phyloP scores from a whole-genome alignment of 2,888 invertebrate genomes.

The Ligdia adustata region DNA sequence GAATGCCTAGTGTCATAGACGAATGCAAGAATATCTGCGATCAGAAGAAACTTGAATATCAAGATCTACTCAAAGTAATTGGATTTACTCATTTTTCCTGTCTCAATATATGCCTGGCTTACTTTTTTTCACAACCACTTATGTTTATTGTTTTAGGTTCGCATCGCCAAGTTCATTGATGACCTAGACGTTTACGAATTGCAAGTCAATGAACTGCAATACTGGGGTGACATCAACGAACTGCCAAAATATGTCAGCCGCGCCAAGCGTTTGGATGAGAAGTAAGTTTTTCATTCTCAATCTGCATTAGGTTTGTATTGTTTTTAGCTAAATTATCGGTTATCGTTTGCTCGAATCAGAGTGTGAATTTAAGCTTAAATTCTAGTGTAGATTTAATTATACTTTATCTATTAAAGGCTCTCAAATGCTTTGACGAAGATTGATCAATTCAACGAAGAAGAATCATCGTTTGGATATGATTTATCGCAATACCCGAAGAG shows the following conservation, averaged over 20 bases:
- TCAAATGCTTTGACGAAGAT: conserved; percentile 90
- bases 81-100: no score
- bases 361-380: no score
- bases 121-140: not conserved
- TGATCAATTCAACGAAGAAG: conserved; percentile 96
- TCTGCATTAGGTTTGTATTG: no score
- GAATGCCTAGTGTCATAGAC: conserved; percentile 91
- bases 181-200: conserved; percentile 91
- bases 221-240: conserved; percentile 94
- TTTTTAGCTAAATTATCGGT: no score
- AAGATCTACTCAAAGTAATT: conserved; percentile 89
- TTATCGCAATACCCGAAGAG: conserved; percentile 94
- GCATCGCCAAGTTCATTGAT: conserved; percentile 91
- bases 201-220: conserved; percentile 93
- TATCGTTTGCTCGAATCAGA: no score
- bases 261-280: conserved; percentile 90
- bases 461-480: conserved; percentile 94
- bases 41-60: conserved; percentile 93
- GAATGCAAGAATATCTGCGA: conserved; percentile 92
- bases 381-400: no score
- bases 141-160: conserved; percentile 61
- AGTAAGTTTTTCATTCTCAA: conserved; percentile 55
- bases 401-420: conserved; percentile 77
- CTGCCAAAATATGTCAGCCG: conserved; percentile 92
- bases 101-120: not conserved